A percentile compares a stretch with the other conserved stretches of the same genome.
phyloP scores from a whole-genome alignment of 2,888 invertebrate species.

The Hymenopus coronatus region DNA sequence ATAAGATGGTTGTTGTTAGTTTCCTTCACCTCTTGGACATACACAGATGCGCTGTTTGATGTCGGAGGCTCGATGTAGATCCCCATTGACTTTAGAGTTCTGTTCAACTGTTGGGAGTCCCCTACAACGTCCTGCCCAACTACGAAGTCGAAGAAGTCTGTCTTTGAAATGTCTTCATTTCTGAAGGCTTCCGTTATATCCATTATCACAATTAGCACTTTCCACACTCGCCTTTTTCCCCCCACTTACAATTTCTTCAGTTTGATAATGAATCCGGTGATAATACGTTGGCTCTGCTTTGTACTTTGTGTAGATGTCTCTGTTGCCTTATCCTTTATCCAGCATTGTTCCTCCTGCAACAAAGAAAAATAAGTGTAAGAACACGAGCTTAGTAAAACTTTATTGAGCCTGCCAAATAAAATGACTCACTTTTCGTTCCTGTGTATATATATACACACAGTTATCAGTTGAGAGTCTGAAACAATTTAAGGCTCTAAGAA shows the following conservation, averaged over 20 bases:
- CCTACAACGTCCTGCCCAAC: slow-evolving; percentile 75
- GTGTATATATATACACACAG: too few relatives aligned
- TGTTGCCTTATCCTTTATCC: background rate
- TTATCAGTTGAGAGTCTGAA: too few relatives aligned
- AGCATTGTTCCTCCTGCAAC: background rate
- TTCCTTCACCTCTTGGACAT: slow-evolving; percentile 53
- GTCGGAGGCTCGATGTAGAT: slow-evolving; percentile 55
- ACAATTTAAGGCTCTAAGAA: too few relatives aligned
- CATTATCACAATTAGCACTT: slow-evolving; percentile 50
- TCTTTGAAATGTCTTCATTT: slow-evolving; percentile 79
- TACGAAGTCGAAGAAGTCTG: slow-evolving; percentile 87
- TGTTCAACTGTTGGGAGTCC: slow-evolving; percentile 59
- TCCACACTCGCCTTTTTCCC: background rate
- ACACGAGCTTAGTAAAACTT: background rate
- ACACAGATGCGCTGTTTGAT: slow-evolving; percentile 51
- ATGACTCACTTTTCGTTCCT: too few relatives aligned
- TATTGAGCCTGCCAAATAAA: too few relatives aligned
- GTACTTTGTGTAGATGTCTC: background rate
- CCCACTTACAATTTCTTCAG: background rate
- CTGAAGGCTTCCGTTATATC: slow-evolving; percentile 79
- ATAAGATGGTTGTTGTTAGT: slow-evolving; percentile 55
- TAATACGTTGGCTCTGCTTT: background rate
- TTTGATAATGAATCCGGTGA: background rate
- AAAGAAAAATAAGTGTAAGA: background rate
- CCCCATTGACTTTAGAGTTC: slow-evolving; percentile 66